Evolutionary conservation across 2,797 vertebrate genomes (phyloP).

Genomic region (Phoeniculus purpureus): DNA sequence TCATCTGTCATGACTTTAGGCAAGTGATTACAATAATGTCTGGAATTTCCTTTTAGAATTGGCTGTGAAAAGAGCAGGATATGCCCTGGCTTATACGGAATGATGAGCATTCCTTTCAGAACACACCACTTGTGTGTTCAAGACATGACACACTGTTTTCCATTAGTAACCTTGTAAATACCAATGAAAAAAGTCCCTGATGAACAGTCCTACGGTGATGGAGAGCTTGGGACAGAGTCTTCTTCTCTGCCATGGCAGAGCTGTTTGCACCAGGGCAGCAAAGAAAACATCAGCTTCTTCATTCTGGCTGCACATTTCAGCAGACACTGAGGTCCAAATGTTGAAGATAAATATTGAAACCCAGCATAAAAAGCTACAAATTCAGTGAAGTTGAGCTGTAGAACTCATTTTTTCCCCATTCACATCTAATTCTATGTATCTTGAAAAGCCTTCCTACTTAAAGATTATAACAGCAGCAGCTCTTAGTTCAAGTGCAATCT

Average conservation of each 20-base stretch:
- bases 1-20: background rate
- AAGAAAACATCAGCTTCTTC: background rate
- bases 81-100: background rate
- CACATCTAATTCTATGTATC: background rate
- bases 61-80: background rate
- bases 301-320: background rate
- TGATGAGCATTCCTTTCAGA: background rate
- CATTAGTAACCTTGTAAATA: background rate
- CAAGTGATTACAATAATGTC: background rate
- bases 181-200: background rate
- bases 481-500: background rate
- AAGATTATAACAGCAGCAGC: background rate
- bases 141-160: background rate
- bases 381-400: background rate
- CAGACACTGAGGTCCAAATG: background rate
- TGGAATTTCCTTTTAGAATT: slow-evolving; percentile 26
- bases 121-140: background rate
- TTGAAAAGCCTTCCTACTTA: background rate
- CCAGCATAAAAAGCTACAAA: background rate
- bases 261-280: background rate
- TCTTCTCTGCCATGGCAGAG: background rate
- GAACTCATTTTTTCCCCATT: background rate
- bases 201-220: background rate
- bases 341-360: rapidly evolving
- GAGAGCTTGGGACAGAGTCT: background rate